Evolutionary conservation across 2,888 invertebrate genomes (phyloP).

Genomic region (Ichneumon xanthorius): DNA sequence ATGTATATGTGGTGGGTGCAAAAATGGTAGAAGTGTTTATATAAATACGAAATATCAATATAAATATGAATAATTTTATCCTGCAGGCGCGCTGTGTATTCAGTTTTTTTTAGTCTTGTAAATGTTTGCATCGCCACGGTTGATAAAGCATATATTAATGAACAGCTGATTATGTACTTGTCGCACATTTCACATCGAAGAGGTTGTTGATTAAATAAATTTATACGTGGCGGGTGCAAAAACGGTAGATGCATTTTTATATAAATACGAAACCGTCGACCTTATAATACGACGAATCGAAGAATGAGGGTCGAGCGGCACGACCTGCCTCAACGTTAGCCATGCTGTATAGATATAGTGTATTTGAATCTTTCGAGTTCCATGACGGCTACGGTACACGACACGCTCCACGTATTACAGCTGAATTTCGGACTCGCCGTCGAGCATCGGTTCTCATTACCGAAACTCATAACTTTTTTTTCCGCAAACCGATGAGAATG

Average conservation of each 20-base stretch:
- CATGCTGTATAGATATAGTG: slow-evolving; percentile 15
- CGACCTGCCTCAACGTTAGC: slow-evolving; percentile 62
- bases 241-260: neutral
- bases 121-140: no score
- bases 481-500: neutral
- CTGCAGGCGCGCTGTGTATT: neutral
- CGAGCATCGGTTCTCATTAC: neutral
- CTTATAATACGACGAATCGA: neutral
- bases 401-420: slow-evolving; percentile 6
- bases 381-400: slow-evolving; percentile 7
- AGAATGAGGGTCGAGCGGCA: slow-evolving; percentile 41
- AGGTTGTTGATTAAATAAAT: no score
- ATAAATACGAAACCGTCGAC: neutral
- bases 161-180: no score
- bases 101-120: no score
- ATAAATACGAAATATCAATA: no score
- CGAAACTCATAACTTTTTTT: slow-evolving; percentile 18
- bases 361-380: slow-evolving; percentile 24
- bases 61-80: neutral
- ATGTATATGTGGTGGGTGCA: no score
- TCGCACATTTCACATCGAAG: no score
- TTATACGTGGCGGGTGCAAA: no score
- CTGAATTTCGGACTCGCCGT: neutral
- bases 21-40: no score
- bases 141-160: no score